A percentile compares a stretch with the other conserved stretches of the same genome.
These are phyloP conservation scores for Drosophila arawakana DNA, from an alignment of 1,140 invertebrate species.

Conservation along the genomic window DNA sequence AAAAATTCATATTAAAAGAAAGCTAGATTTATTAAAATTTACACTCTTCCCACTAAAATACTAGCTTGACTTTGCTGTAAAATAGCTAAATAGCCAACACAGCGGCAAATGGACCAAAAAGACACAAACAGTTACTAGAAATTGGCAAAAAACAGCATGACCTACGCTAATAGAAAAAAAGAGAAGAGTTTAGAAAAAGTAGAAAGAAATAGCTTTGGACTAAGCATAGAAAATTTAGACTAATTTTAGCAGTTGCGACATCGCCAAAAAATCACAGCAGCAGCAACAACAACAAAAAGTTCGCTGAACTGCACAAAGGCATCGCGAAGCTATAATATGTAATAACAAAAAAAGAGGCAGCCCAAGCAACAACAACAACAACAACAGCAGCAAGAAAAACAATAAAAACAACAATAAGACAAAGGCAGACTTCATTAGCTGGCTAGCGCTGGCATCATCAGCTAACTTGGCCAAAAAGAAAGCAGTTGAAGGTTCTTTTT, in stretches of 20 bases:
- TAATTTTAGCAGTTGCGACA: conserved; percentile 82
- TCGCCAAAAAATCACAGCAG: conserved; percentile 64
- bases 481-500: conserved; percentile 34
- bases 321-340: conserved; percentile 61
- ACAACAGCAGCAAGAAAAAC: neutral
- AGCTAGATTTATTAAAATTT: too few species aligned
- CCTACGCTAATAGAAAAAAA: conserved; percentile 35
- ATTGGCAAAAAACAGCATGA: conserved; percentile 43
- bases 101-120: neutral
- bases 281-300: conserved; percentile 71
- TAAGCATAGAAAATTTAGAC: conserved; percentile 49
- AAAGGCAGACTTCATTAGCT: conserved; percentile 60
- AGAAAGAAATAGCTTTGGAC: conserved; percentile 18
- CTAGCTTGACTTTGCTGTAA: too few species aligned
- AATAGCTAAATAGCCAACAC: neutral
- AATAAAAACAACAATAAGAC: conserved; percentile 35
- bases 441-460: conserved; percentile 48
- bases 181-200: conserved; percentile 2
- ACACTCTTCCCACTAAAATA: too few species aligned
- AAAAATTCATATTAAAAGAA: too few species aligned
- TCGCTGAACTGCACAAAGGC: conserved; percentile 78
- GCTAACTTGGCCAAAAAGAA: conserved; percentile 55
- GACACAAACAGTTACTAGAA: conserved; percentile 34
- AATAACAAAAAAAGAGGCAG: conserved; percentile 54
- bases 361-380: conserved; percentile 36